Percentiles rank a stretch among this genome's conserved stretches.
Evolutionary conservation across 1,140 invertebrate species (phyloP).

Genomic region (Lepidurus arcticus): DNA sequence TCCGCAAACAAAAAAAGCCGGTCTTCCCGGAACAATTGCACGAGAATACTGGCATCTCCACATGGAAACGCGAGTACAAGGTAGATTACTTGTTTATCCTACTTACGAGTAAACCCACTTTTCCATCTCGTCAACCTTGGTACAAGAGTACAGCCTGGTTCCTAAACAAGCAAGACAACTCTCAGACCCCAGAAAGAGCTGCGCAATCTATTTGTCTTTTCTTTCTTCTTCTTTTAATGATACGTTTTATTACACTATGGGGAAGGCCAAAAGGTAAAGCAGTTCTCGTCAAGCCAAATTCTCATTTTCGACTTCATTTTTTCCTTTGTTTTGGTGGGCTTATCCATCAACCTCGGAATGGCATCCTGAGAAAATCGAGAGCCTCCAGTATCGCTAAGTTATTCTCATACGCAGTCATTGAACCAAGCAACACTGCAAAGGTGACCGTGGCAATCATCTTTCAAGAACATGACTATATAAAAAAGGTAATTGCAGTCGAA

Average conservation of each 20-base stretch:
- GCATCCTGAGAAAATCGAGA: neutral
- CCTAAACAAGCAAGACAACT: neutral
- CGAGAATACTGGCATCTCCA: neutral
- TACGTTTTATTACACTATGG: neutral
- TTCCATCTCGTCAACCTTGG: conserved; percentile 5
- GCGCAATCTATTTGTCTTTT: neutral
- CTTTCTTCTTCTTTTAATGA: neutral
- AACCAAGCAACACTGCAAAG: neutral
- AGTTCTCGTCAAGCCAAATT: neutral
- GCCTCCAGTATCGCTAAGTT: neutral
- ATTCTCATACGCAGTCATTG: neutral
- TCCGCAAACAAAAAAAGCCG: neutral
- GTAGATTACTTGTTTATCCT: neutral
- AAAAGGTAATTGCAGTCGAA: neutral
- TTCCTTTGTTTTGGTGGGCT: neutral
- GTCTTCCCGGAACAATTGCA: neutral
- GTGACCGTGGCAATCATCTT: conserved; percentile 6
- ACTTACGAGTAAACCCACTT: neutral
- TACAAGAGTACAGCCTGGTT: conserved; percentile 4
- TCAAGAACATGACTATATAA: neutral
- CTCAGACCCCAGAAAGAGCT: neutral
- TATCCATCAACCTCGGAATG: neutral
- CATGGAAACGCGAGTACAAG: no score
- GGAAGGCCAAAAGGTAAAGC: neutral
- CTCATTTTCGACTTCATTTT: neutral